Base-by-base conservation (phyloP, 2,888 invertebrate genomes). In the Lacanobia wlatinum region DNA sequence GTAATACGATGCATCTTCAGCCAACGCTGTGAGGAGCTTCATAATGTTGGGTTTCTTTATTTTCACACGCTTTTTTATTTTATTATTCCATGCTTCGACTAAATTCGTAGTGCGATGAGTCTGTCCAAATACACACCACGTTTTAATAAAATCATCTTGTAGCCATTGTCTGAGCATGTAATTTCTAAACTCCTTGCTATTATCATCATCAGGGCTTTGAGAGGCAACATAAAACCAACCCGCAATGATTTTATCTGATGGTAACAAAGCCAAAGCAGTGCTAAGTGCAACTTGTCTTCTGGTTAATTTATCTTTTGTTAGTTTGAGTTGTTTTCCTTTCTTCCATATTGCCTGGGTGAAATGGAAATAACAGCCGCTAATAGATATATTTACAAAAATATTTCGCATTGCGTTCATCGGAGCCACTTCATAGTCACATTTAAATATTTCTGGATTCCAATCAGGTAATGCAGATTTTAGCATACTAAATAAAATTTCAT, bases 361-460 rank as follows among this genome's bases (percentile, higher is more conserved):
- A 63, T 73, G 73, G 63, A 63, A 73, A 63, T 73, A 73, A 73
- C 73, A 73, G 58, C 73, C 68, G 59, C 68, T 67, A 62, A 68
- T 62, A 60, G 52, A 59, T 58, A 56, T 66, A 73, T 63, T 68
- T 66, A 74, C 69, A 70, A 61, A 73, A 70, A 73, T 10, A 59
- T 63, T 55, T 60, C 67, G 59, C 50, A 77, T 73, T 46, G 73
- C 77, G 50, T 67, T 67, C 67, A 69, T 78, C 50, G 74, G 67
- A 64, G 78, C 72, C 52, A 61, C 70, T 73, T 81, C 73, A 72
- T 70, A 81, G 73, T 81, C 78, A 52, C 71, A 69, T 73, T 71
- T 73, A 59, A 70, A 76, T 70, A 53, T 78, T 69, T 58, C 69
- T 28, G 80, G 80, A 73, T 78, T 81, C 81, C 81, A 81, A 55